Conservation (phyloP, 2,797 vertebrate species). For the Simalia tracyae region DNA sequence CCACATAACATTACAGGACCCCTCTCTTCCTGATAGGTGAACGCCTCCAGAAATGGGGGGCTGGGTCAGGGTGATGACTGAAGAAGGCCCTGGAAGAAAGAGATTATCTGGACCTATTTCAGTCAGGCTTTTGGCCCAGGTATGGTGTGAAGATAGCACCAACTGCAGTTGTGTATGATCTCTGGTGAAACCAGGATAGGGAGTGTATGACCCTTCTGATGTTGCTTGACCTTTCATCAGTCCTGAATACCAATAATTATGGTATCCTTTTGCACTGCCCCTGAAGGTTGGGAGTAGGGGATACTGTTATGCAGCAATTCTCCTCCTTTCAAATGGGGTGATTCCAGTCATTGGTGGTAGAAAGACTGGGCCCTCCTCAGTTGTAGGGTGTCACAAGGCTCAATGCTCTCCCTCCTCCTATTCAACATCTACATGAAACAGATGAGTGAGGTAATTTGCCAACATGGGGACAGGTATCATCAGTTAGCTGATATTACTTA, state of each 20-base stretch:
- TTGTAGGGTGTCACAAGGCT: background rate
- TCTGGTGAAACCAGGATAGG: background rate
- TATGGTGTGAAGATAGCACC: background rate
- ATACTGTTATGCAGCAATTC: background rate
- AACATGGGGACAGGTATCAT: background rate
- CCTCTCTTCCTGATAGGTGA: background rate
- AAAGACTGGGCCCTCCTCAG: background rate
- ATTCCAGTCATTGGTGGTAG: background rate
- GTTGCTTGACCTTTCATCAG: background rate
- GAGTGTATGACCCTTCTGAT: background rate
- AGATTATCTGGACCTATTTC: background rate
- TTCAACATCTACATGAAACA: background rate
- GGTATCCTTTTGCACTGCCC: background rate
- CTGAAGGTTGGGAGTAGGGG: background rate
- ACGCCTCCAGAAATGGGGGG: background rate
- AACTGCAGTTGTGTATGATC: background rate
- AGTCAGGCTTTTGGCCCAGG: background rate
- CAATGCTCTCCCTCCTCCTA: background rate
- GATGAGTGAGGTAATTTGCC: background rate
- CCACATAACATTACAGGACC: background rate
- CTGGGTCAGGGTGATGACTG: background rate
- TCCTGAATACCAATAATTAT: background rate
- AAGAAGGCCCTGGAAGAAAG: background rate
- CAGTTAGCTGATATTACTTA: background rate
- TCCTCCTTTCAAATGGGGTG: background rate